These are phyloP conservation scores for Cyrtonyx montezumae DNA, from an alignment of 2,113 vertebrate species.

Conservation along the genomic window DNA sequence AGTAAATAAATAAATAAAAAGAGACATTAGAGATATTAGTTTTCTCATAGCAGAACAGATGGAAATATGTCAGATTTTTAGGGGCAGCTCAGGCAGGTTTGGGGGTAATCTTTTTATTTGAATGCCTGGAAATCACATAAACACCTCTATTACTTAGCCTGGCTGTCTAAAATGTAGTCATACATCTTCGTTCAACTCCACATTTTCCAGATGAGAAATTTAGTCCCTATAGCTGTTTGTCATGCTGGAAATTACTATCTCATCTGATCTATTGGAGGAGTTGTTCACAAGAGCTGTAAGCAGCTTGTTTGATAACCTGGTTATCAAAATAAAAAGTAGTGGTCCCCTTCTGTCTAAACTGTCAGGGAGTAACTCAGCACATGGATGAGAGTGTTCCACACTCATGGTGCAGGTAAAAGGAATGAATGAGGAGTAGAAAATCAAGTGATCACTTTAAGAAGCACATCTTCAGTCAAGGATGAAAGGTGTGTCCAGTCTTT, in stretches of 20 bases:
- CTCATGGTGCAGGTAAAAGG: rapidly evolving
- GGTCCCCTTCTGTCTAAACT: not conserved
- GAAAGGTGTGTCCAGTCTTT: not conserved
- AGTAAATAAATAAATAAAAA: not conserved
- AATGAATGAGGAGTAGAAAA: not conserved
- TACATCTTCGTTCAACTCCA: not conserved
- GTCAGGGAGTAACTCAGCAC: not conserved
- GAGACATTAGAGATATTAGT: not conserved
- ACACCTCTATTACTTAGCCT: not conserved
- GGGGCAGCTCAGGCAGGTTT: not conserved
- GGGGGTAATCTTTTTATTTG: not conserved
- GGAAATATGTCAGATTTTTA: not conserved
- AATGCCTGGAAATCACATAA: conserved; percentile 15
- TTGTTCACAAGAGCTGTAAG: not conserved
- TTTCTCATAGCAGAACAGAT: conserved; percentile 28
- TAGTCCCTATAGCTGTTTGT: conserved; percentile 7
- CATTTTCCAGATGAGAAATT: conserved; percentile 15
- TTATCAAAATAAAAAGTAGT: not conserved
- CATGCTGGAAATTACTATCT: not conserved
- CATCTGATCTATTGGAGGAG: not conserved
- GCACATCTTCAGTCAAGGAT: not conserved
- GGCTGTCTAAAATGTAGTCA: not conserved
- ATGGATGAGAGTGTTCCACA: not conserved
- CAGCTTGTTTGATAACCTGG: not conserved
- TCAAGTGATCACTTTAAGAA: not conserved